A percentile compares a stretch with the other conserved stretches of the same genome.
phyloP scores from a whole-genome alignment of 1,140 invertebrate species.

The Parapsyche elsis region DNA sequence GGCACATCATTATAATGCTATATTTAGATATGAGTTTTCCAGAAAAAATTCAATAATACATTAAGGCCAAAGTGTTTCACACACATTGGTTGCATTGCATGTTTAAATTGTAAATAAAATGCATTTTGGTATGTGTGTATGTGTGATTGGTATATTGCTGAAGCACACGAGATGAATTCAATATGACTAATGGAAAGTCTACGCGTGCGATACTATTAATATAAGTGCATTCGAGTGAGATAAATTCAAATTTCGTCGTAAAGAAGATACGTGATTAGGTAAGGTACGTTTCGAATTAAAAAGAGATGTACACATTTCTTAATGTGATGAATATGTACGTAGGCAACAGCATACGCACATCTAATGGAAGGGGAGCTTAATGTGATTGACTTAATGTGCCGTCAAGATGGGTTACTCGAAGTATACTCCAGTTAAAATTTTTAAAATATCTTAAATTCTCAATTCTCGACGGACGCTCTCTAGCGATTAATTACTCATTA shows the following conservation, averaged over 20 bases:
- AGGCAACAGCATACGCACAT: neutral
- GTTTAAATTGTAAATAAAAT: too few relatives aligned
- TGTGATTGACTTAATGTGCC: conserved; percentile 16
- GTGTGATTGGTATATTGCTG: neutral
- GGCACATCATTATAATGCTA: neutral
- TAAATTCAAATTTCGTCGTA: conserved; percentile 32
- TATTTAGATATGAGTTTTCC: too few relatives aligned
- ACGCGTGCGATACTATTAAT: conserved; percentile 16
- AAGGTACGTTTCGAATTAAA: conserved; percentile 24
- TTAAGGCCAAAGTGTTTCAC: too few relatives aligned
- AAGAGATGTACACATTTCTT: neutral
- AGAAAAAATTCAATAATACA: too few relatives aligned
- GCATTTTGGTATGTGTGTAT: neutral
- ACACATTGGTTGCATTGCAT: too few relatives aligned
- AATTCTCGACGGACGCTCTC: neutral
- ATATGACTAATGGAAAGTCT: conserved; percentile 30
- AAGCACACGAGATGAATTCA: conserved; percentile 1
- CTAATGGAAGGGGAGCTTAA: neutral
- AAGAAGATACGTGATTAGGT: conserved; percentile 26
- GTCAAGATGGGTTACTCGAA: neutral
- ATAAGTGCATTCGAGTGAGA: conserved; percentile 15
- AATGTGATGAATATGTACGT: conserved; percentile 1
- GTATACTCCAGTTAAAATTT: neutral
- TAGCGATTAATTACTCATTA: neutral
- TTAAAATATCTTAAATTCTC: neutral